Evolutionary conservation across 2,113 vertebrate species (phyloP).

Genomic region (Ibidorhyncha struthersii): DNA sequence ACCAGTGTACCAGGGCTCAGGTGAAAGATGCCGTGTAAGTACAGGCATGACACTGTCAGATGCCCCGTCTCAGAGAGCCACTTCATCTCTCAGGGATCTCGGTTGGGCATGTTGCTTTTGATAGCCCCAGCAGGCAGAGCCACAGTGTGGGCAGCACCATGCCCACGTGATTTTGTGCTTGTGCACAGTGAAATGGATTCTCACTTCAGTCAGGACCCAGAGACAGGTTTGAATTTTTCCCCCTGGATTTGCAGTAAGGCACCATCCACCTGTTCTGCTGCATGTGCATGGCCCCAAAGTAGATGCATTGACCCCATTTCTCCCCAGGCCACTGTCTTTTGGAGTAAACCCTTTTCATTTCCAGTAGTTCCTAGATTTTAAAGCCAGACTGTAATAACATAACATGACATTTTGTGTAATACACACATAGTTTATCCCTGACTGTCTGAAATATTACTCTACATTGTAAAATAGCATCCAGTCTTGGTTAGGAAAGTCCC

Average conservation of each 20-base stretch:
- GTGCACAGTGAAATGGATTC: not conserved
- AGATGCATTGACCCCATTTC: not conserved
- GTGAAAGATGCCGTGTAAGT: not conserved
- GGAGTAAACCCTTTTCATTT: not conserved
- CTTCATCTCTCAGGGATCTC: not conserved
- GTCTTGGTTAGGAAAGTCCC: not conserved
- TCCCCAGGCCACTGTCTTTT: not conserved
- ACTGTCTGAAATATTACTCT: not conserved
- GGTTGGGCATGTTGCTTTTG: rapidly evolving
- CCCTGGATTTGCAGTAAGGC: not conserved
- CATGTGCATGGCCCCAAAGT: not conserved
- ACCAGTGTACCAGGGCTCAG: not conserved
- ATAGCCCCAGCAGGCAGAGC: not conserved
- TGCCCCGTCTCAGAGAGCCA: rapidly evolving
- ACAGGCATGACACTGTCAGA: not conserved
- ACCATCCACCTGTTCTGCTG: not conserved
- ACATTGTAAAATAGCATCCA: not conserved
- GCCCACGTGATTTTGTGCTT: rapidly evolving
- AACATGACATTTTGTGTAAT: not conserved
- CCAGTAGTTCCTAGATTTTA: not conserved
- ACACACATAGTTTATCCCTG: not conserved
- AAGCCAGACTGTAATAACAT: not conserved
- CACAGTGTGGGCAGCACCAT: not conserved
- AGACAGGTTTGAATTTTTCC: not conserved
- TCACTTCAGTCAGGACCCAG: not conserved